Evolutionary conservation across 2,113 vertebrate species (phyloP).

Genomic region (Amia ocellicauda): DNA sequence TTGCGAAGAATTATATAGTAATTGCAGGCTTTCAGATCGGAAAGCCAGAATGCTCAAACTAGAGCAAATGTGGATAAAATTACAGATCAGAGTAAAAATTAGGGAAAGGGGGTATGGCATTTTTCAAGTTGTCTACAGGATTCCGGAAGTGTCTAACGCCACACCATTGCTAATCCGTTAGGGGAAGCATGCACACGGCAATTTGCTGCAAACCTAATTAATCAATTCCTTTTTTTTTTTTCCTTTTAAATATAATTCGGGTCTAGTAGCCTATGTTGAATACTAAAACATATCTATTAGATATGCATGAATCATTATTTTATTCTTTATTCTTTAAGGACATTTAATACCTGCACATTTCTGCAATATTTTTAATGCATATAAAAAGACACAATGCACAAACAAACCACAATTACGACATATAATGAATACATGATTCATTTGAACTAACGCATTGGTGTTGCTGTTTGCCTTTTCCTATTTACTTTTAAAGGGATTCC

Average conservation of each 20-base stretch:
- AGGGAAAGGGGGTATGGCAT: conserved; percentile 93
- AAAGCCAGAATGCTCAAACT: conserved; percentile 98
- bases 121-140: conserved; percentile 96
- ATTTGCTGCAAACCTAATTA: background rate
- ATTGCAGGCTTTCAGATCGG: conserved; percentile 99
- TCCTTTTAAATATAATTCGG: background rate
- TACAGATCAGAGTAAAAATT: conserved; percentile 99
- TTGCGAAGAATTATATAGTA: conserved; percentile 99
- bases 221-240: conserved; percentile 4
- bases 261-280: too few relatives aligned
- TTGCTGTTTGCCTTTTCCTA: too few relatives aligned
- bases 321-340: too few relatives aligned
- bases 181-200: conserved; percentile 64
- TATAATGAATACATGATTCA: too few relatives aligned
- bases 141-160: conserved; percentile 88
- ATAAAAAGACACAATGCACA: too few relatives aligned
- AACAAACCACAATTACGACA: too few relatives aligned
- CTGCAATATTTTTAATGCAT: too few relatives aligned
- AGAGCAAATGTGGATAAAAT: conserved; percentile 99
- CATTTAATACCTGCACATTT: too few relatives aligned
- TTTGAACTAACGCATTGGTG: too few relatives aligned
- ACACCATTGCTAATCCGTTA: conserved; percentile 78
- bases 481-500: background rate
- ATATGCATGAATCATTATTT: too few relatives aligned
- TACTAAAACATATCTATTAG: too few relatives aligned